Base-by-base conservation (phyloP, 2,888 invertebrate species). In the Hermaeophaga mercurialis region DNA sequence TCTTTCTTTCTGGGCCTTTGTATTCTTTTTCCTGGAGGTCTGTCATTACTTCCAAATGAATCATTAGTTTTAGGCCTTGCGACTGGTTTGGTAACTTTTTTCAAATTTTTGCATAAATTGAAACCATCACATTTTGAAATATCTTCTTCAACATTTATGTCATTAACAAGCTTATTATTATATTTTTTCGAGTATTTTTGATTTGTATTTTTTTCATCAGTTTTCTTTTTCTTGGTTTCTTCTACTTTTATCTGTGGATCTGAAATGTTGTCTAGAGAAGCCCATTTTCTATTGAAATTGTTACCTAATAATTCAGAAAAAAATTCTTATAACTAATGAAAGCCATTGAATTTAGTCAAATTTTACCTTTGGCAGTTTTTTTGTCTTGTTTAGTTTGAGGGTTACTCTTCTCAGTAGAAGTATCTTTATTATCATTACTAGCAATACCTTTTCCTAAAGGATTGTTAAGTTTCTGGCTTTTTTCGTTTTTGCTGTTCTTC, bases 191-290 rank as follows among this genome's bases (percentile, higher is more conserved):
- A 80, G 45, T 61, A 65, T 33, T 18, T 75, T 66, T 66, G 47
- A 43, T 80, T 83, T 66, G 81, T 84, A 61, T 81, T 82, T 26
- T 80, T 81, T n/a, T 74, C 74, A 33, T 73, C 71, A 52, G 58
- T 62, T 63, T 72, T 75, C 59, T 72, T 75, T 49, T 68, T 71
- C 48, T 70, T 79, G 65, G 62, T 67, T 66, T 72, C 75, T 46
- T 78, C 79, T 56, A 72, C 67, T 66, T 80, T 81, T 53, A 73
- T 75, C 14, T 76, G 67, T 4, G 77, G 69, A 56, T 80, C 79
- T n/a, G 71, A 73, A 74, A 68, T 80, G 72, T 73, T 81, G 66
- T 85, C 85, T 17, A 85, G 73, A 9, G 85, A 85, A 18, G 84
- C 83, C 85, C 85, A 85, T 72, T 83, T 85, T 24, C 83, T 73